Conservation (phyloP, 2,888 invertebrate genomes). For the Eristalinus sepulchralis region DNA sequence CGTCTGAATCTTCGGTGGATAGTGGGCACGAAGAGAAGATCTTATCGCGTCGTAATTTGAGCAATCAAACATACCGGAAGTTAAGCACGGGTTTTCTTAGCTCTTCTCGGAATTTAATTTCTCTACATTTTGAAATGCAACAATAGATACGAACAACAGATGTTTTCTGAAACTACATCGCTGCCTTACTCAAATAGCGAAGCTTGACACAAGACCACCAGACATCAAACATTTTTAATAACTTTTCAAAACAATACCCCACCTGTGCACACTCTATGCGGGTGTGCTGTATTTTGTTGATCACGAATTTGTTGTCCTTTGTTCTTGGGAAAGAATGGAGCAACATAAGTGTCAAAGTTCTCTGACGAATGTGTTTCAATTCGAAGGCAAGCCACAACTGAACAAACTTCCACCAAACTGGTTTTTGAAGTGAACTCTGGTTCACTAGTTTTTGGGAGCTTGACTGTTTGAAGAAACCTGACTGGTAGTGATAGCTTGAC, state of each 20-base stretch:
- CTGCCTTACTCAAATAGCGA: not conserved
- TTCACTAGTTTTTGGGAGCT: too few species aligned
- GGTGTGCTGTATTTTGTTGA: not conserved
- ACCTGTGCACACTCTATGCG: not conserved
- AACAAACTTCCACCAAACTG: not conserved
- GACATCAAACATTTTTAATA: not conserved
- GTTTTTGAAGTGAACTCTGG: not conserved
- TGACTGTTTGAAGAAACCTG: too few species aligned
- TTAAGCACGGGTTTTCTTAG: too few species aligned
- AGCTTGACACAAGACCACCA: not conserved
- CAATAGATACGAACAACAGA: too few species aligned
- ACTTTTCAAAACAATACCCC: not conserved
- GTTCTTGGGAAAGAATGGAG: not conserved
- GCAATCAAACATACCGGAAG: too few species aligned
- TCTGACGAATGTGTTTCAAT: not conserved
- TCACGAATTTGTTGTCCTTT: not conserved
- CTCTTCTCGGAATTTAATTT: too few species aligned
- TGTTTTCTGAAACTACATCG: too few species aligned
- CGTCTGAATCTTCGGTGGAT: too few species aligned
- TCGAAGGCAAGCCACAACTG: not conserved
- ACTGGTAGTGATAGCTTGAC: too few species aligned
- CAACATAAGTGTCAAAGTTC: not conserved
- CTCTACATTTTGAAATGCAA: too few species aligned
- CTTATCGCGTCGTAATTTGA: too few species aligned
- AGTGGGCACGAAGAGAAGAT: too few species aligned